Conservation (phyloP, 2,113 vertebrate species). For the Gambusia holbrooki region DNA sequence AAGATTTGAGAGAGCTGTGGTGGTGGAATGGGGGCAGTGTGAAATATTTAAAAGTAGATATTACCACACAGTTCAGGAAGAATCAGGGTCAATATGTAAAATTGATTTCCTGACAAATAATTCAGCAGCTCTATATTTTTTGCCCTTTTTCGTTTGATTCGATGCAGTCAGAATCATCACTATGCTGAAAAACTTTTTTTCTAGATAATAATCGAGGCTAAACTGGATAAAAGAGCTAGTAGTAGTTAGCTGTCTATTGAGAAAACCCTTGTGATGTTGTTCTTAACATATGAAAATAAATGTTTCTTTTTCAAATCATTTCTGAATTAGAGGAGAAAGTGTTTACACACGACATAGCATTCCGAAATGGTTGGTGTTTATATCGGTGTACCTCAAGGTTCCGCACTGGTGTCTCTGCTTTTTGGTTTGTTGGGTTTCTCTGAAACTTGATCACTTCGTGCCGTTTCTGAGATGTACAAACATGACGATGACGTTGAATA, state of each 20-base stretch:
- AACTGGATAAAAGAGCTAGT: too few relatives aligned
- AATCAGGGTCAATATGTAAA: neutral
- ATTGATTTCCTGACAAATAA: neutral
- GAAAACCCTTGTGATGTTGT: neutral
- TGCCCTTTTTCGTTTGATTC: too few relatives aligned
- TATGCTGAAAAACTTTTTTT: too few relatives aligned
- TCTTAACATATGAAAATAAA: neutral
- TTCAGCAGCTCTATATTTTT: neutral
- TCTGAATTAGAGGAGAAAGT: neutral
- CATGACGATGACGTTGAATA: neutral
- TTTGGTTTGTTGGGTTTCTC: neutral
- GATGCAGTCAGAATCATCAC: too few relatives aligned
- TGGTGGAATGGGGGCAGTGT: neutral
- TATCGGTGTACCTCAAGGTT: too few relatives aligned
- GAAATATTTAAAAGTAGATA: conserved; percentile 18
- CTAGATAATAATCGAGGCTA: too few relatives aligned
- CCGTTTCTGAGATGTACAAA: too few relatives aligned
- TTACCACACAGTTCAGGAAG: conserved; percentile 5
- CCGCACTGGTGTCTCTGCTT: neutral
- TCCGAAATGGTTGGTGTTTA: too few relatives aligned
- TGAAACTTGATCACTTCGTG: neutral
- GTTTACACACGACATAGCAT: neutral
- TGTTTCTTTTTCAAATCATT: neutral
- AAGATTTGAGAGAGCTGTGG: conserved; percentile 7
- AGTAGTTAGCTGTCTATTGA: too few relatives aligned